phyloP scores from a whole-genome alignment of 2,113 vertebrate species.

The Sula dactylatra region DNA sequence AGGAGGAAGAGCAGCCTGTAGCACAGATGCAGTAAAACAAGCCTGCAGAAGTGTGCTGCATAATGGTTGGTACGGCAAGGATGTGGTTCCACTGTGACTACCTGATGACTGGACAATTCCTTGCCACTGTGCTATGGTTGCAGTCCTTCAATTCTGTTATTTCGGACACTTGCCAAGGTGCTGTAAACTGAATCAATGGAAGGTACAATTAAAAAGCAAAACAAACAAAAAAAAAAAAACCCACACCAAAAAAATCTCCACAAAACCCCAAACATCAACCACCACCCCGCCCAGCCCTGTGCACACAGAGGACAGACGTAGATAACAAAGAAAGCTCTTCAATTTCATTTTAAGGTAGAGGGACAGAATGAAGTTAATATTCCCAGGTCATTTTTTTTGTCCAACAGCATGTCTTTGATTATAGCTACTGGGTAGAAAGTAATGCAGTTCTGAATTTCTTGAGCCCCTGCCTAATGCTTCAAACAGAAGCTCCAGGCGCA shows the following conservation, averaged over 20 bases:
- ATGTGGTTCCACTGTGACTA: background rate
- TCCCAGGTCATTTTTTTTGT: background rate
- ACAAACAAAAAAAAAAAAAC: background rate
- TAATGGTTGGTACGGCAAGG: background rate
- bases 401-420: background rate
- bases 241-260: no score
- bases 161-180: background rate
- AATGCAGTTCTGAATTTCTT: background rate
- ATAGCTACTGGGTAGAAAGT: background rate
- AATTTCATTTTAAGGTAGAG: background rate
- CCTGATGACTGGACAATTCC: background rate
- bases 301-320: background rate
- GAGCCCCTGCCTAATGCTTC: background rate
- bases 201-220: background rate
- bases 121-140: background rate
- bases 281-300: background rate
- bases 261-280: no score
- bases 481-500: background rate
- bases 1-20: background rate
- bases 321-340: background rate
- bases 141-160: background rate
- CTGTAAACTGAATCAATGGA: background rate
- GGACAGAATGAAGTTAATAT: background rate
- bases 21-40: background rate
- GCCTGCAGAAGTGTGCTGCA: rapidly evolving